A percentile compares a stretch with the other conserved stretches of the same genome.
Conservation (phyloP, 2,888 invertebrate species). For the Podotricha telesiphe region DNA sequence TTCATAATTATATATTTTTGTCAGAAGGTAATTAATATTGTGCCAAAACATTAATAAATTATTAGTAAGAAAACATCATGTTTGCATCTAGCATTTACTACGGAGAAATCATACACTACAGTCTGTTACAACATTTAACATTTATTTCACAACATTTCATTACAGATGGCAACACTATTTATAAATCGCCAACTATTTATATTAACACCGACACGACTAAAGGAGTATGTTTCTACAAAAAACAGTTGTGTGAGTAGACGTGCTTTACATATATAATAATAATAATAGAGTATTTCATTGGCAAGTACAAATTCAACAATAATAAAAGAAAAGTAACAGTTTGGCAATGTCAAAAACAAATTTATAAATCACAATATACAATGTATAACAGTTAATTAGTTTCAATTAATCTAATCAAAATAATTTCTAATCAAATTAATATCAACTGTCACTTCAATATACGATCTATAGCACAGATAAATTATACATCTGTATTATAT, state of each 20-base stretch:
- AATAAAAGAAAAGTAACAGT: conserved; percentile 7
- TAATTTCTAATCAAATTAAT: background rate
- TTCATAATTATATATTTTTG: conserved; percentile 82
- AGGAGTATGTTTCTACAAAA: conserved; percentile 65
- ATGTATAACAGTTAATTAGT: conserved; percentile 9
- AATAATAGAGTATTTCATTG: conserved; percentile 30
- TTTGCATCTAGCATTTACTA: conserved; percentile 82
- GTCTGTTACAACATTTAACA: conserved; percentile 76
- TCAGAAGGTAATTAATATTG: conserved; percentile 84
- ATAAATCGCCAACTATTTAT: conserved; percentile 73
- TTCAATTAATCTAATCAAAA: conserved; percentile 1
- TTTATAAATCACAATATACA: background rate
- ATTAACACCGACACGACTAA: conserved; percentile 80
- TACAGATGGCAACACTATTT: conserved; percentile 66
- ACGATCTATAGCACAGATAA: background rate
- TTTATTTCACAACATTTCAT: conserved; percentile 78
- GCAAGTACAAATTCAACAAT: conserved; percentile 25
- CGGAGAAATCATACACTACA: conserved; percentile 68
- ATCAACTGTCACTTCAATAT: conserved; percentile 2
- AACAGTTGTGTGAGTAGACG: conserved; percentile 57
- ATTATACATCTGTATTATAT: background rate
- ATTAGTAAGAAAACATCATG: conserved; percentile 82
- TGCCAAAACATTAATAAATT: conserved; percentile 83
- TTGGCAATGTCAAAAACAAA: background rate
- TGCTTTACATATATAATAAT: conserved; percentile 32